These are phyloP conservation scores for Rhadinocentrus ornatus DNA, from an alignment of 2,797 vertebrate genomes.

Conservation along the genomic window DNA sequence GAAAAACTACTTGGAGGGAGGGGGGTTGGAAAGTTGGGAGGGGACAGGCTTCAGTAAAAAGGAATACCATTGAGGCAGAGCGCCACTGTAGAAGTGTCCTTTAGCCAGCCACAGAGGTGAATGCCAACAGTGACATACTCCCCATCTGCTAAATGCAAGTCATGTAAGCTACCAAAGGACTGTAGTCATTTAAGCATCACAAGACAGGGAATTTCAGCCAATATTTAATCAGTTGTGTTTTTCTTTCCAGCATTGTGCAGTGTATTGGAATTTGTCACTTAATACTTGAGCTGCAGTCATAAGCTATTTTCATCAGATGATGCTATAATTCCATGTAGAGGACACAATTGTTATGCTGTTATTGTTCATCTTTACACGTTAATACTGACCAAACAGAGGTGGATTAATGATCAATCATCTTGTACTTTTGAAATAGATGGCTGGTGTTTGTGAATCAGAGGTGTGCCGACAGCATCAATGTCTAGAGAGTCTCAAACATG, in stretches of 20 bases:
- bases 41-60: constrained; percentile 46
- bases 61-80: constrained; percentile 60
- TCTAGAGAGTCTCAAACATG: not conserved
- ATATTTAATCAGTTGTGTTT: too few species aligned
- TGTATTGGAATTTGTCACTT: not conserved
- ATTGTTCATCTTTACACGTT: not conserved
- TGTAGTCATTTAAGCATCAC: constrained; percentile 34
- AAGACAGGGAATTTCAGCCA: constrained; percentile 30
- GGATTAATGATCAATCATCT: not conserved
- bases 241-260: not conserved
- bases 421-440: not conserved
- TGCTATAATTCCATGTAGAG: not conserved
- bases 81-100: constrained; percentile 61
- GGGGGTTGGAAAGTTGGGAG: constrained; percentile 33
- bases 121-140: constrained; percentile 41
- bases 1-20: constrained; percentile 69
- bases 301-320: not conserved
- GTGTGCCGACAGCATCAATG: not conserved
- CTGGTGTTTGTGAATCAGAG: not conserved
- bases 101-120: constrained; percentile 40
- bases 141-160: constrained; percentile 33
- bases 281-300: not conserved
- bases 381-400: constrained; percentile 7
- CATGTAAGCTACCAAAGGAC: constrained; percentile 4
- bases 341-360: not conserved